Conservation (phyloP, 35 echinoderm and acorn worm species). For the Chiridota heheva region DNA sequence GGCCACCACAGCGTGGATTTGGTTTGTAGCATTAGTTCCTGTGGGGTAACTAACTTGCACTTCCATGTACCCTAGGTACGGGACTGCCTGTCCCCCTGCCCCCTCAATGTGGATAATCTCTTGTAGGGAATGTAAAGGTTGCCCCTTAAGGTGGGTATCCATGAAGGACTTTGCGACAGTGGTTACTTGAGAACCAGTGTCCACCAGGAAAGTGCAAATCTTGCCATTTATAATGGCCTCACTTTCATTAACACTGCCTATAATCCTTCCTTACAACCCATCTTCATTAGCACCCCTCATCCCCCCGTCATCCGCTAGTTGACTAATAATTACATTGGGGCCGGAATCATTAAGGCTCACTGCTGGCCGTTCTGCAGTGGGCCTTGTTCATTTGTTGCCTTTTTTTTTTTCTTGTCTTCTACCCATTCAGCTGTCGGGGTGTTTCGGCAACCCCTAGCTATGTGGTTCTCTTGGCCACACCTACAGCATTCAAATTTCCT, state of each 20-base stretch:
- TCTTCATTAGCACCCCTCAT: neutral
- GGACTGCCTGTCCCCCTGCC: conserved; percentile 16
- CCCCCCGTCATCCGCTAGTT: neutral
- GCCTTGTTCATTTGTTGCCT: conserved; percentile 22
- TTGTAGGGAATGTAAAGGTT: neutral
- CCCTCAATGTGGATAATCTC: conserved; percentile 22
- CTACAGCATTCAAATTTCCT: conserved; percentile 7
- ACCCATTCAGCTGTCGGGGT: neutral
- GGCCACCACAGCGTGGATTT: neutral
- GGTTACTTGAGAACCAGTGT: conserved; percentile 59
- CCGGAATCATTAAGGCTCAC: neutral
- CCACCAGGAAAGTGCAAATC: conserved; percentile 26
- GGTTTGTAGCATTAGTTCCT: neutral
- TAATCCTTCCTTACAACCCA: conserved; percentile 12
- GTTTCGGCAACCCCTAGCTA: conserved; percentile 8
- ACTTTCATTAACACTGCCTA: conserved; percentile 53
- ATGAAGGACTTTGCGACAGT: conserved; percentile 26
- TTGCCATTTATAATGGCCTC: conserved; percentile 41
- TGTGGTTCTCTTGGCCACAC: conserved; percentile 34
- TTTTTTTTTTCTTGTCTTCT: neutral
- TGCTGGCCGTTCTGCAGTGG: conserved; percentile 1
- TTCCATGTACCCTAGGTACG: conserved; percentile 38
- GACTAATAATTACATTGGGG: neutral
- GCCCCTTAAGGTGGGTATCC: conserved; percentile 10
- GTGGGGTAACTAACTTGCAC: neutral